Percentiles rank a stretch among this genome's conserved stretches.
These are phyloP conservation scores for Phrixothrix hirtus DNA, from an alignment of 2,888 invertebrate genomes.

Conservation along the genomic window DNA sequence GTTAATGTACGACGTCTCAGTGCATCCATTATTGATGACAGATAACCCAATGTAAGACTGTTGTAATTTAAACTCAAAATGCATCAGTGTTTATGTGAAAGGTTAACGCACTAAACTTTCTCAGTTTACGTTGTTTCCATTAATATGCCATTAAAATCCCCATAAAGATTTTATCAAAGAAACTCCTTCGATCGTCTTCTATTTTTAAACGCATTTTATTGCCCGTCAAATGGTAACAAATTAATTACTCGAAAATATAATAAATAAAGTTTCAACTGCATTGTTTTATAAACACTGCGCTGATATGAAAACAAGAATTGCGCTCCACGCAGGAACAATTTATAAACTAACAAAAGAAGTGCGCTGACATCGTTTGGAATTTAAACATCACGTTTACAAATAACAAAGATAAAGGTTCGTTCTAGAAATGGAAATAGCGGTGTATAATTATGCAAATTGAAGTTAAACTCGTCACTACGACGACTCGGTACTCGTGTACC, in stretches of 20 bases:
- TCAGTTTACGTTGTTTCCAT: background rate
- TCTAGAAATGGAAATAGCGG: no score
- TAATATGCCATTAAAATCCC: background rate
- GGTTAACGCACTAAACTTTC: background rate
- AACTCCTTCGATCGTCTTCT: background rate
- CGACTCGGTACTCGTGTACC: no score
- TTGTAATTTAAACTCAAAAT: conserved; percentile 21
- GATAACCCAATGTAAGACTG: conserved; percentile 10
- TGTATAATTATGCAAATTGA: no score
- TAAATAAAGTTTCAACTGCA: no score
- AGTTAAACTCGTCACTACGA: no score
- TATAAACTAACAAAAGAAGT: no score
- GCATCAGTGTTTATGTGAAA: background rate
- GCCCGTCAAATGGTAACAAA: background rate
- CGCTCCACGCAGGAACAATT: no score
- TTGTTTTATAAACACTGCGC: no score
- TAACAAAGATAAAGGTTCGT: no score
- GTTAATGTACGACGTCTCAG: conserved; percentile 12
- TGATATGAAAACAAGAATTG: no score
- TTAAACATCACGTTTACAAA: no score
- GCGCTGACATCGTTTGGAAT: no score
- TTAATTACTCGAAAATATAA: background rate
- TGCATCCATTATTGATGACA: conserved; percentile 25
- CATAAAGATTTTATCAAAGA: background rate
- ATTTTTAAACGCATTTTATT: background rate